Evolutionary conservation across 2,113 vertebrate genomes (phyloP).

Genomic region (Columba livia): DNA sequence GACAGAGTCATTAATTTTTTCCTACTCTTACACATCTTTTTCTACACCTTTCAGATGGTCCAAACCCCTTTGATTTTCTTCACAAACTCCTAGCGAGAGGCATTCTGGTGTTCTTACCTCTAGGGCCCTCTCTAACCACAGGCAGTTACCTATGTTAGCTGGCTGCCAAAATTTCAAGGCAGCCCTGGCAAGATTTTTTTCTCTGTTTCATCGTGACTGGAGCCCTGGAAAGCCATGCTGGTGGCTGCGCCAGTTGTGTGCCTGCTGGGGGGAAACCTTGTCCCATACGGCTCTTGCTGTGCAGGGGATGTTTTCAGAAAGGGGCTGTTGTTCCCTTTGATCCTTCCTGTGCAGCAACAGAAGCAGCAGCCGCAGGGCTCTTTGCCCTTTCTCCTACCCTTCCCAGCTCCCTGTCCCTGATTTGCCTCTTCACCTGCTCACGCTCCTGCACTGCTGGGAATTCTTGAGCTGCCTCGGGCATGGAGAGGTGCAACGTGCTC

Average conservation of each 20-base stretch:
- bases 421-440: not conserved
- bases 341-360: not conserved
- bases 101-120: not conserved
- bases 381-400: conserved; percentile 9
- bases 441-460: not conserved
- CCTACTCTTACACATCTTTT: not conserved
- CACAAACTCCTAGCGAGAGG: not conserved
- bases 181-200: not conserved
- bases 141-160: not conserved
- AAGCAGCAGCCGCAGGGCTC: not conserved
- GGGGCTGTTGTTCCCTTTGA: not conserved
- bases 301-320: not conserved
- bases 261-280: not conserved
- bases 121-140: not conserved
- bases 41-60: not conserved
- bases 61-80: not conserved
- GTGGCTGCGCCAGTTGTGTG: not conserved
- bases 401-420: not conserved
- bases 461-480: not conserved
- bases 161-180: not conserved
- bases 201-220: not conserved
- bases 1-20: not conserved
- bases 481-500: fast-evolving
- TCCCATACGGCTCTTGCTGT: not conserved
- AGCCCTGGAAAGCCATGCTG: not conserved